Evolutionary conservation across 2,113 vertebrate species (phyloP).

Genomic region (Hippocampus comes): DNA sequence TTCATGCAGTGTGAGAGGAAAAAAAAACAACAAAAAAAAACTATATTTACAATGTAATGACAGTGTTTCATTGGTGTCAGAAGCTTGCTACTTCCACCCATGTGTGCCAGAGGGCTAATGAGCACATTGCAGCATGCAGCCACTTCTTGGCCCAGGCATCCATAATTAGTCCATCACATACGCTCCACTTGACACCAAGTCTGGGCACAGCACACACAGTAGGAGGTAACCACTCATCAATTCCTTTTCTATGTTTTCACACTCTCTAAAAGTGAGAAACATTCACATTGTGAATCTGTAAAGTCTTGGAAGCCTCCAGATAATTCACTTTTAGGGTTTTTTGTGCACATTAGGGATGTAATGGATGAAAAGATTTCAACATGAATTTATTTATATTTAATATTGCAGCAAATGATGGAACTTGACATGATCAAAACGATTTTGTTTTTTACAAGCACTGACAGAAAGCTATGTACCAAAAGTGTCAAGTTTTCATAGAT

Average conservation of each 20-base stretch:
- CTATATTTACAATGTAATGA: constrained; percentile 27
- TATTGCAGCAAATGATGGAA: too few species aligned
- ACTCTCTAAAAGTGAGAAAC: not conserved
- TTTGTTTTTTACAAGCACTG: too few species aligned
- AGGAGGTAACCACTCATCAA: constrained; percentile 1
- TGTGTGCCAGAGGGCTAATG: constrained; percentile 33
- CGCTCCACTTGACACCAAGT: constrained; percentile 4
- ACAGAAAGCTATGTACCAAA: too few species aligned
- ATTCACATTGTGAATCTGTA: not conserved
- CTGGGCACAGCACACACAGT: constrained; percentile 3
- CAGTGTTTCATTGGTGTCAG: constrained; percentile 2
- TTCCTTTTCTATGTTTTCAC: constrained; percentile 5
- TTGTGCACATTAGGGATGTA: not conserved
- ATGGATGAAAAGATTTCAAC: not conserved
- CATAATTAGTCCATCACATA: constrained; percentile 32
- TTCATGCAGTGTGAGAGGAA: not conserved
- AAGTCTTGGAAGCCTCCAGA: not conserved
- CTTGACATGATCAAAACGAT: too few species aligned
- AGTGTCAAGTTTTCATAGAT: too few species aligned
- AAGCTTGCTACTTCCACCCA: constrained; percentile 15
- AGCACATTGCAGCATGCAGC: constrained; percentile 13
- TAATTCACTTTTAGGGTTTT: not conserved
- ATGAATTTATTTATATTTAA: too few species aligned
- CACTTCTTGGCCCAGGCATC: constrained; percentile 13
- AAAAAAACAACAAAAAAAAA: not conserved